Conservation (phyloP, 2,888 invertebrate species). For the Choristoneura rosaceana region DNA sequence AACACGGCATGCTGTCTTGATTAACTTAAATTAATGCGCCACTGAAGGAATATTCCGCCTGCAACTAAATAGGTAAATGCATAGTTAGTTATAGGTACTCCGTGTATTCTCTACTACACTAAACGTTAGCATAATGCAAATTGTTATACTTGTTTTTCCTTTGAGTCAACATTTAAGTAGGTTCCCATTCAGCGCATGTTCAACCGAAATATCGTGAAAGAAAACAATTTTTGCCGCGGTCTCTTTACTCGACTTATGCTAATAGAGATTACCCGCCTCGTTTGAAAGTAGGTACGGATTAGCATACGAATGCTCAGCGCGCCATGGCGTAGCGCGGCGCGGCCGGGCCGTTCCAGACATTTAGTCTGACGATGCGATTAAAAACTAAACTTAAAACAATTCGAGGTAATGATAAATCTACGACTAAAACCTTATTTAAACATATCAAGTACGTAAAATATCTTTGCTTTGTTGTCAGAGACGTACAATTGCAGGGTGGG, state of each 20-base stretch:
- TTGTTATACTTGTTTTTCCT: background rate
- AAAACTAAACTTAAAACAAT: slow-evolving; percentile 23
- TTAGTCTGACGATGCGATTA: slow-evolving; percentile 26
- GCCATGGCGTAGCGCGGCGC: background rate
- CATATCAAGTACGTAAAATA: slow-evolving; percentile 7
- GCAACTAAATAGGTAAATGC: background rate
- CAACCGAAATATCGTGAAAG: slow-evolving; percentile 18
- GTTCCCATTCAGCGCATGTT: slow-evolving; percentile 16
- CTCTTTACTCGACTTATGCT: slow-evolving; percentile 30
- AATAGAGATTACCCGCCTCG: slow-evolving; percentile 35
- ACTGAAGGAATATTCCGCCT: background rate
- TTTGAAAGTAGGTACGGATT: slow-evolving; percentile 22
- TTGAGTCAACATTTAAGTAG: background rate
- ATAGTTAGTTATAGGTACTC: background rate
- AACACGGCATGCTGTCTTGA: background rate
- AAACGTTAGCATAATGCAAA: background rate
- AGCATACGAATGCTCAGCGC: slow-evolving; percentile 30
- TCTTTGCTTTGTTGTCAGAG: slow-evolving; percentile 1
- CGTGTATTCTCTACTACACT: no score
- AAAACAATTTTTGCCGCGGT: slow-evolving; percentile 22
- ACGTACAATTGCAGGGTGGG: background rate
- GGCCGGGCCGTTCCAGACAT: slow-evolving; percentile 16
- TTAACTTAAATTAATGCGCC: background rate
- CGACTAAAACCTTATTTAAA: slow-evolving; percentile 5
- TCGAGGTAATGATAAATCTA: slow-evolving; percentile 35